These are phyloP conservation scores for Chalcis sispes DNA, from an alignment of 2,888 invertebrate species.

Conservation along the genomic window DNA sequence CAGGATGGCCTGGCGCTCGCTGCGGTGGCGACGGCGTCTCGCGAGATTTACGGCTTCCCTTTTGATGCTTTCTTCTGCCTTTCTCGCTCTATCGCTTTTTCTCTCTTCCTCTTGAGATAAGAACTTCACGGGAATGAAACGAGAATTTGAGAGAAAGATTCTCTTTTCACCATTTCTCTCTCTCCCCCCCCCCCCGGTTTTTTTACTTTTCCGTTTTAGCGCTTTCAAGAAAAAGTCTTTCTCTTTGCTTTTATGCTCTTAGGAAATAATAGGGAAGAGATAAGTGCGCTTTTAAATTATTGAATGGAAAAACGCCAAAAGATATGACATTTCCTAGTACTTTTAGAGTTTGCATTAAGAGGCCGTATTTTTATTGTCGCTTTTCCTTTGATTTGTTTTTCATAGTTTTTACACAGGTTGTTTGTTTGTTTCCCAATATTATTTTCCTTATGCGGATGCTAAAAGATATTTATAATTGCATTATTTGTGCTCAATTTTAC, in stretches of 20 bases:
- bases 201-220: background rate
- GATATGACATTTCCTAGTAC: no score
- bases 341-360: no score
- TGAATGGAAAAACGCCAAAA: background rate
- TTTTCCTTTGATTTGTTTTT: no score
- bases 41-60: constrained; percentile 55
- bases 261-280: background rate
- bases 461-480: no score
- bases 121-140: no score
- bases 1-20: background rate
- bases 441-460: no score
- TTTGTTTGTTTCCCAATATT: no score
- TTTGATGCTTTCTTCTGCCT: constrained; percentile 46
- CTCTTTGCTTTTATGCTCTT: background rate
- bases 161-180: background rate
- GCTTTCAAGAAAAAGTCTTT: background rate
- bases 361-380: no score
- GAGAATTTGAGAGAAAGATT: no score
- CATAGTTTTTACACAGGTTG: no score
- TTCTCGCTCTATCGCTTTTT: background rate
- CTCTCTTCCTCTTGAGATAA: constrained; percentile 29
- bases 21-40: constrained; percentile 34
- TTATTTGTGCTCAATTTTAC: no score
- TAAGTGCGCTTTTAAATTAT: constrained; percentile 42
- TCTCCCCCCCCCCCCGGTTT: no score